These are phyloP conservation scores for Rhamphomyia laevipes DNA, from an alignment of 2,888 invertebrate species.

Conservation along the genomic window DNA sequence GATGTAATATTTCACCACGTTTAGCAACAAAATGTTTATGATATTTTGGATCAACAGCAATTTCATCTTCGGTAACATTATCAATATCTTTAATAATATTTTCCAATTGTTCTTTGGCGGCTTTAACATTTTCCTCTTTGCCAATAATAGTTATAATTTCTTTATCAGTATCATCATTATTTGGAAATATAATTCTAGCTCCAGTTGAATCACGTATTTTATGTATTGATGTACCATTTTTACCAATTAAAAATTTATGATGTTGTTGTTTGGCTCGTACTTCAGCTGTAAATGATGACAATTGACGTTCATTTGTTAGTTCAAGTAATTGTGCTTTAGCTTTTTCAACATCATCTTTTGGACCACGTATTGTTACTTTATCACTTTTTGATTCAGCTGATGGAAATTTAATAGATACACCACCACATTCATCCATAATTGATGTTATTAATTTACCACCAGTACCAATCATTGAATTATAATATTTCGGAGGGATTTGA, in stretches of 20 bases:
- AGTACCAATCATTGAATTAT: constrained; percentile 86
- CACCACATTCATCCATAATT: constrained; percentile 97
- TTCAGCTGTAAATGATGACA: constrained; percentile 75
- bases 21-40: constrained; percentile 92
- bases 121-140: constrained; percentile 75
- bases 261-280: constrained; percentile 88
- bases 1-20: constrained; percentile 79
- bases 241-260: constrained; percentile 95
- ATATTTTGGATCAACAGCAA: constrained; percentile 78
- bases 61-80: constrained; percentile 77
- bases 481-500: constrained; percentile 80
- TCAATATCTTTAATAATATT: constrained; percentile 83
- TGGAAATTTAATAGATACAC: constrained; percentile 92
- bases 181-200: constrained; percentile 87
- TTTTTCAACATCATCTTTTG: constrained; percentile 88
- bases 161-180: constrained; percentile 74
- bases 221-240: constrained; percentile 70
- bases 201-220: constrained; percentile 88
- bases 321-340: constrained; percentile 75
- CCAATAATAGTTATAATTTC: constrained; percentile 93
- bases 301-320: constrained; percentile 75
- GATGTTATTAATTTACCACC: constrained; percentile 88
- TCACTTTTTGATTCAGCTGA: constrained; percentile 83
- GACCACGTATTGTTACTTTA: constrained; percentile 81
- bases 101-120: constrained; percentile 76